Base-by-base conservation (phyloP, 2,113 vertebrate species). In the Tragelaphus scriptus region DNA sequence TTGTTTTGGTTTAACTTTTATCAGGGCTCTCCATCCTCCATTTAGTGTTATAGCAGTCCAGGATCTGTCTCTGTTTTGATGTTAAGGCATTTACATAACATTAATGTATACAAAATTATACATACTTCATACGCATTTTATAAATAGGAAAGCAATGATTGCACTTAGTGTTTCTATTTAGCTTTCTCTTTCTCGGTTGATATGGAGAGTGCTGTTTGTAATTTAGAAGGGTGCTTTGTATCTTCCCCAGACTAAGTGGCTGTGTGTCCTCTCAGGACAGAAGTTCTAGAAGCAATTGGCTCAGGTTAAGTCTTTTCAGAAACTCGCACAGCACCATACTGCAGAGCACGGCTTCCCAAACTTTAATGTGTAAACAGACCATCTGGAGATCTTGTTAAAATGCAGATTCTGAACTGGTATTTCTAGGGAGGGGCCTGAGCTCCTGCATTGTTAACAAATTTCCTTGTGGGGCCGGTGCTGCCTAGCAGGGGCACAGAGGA, bases 131-230 rank as follows among this genome's bases (percentile, higher is more conserved):
- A 44, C 40, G 25, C 47, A 87, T 93, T 92, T 97, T 82, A 93
- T 75, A 89, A 91, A 91, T 86, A 93, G 91, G 80, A 97, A 95
- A 94, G 59, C 56, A 19, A 44, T 19, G 11, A 91, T 84, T 87
- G 15, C 14, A 80, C 5, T 16, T 44, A 61, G 56, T 82, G 40
- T 81, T 88, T 95, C 44, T 85, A 49, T 68, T 92, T 87, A 85
- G 88, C 6, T 21, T 89, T 81, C 40, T 85, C 40, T 71, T 88
- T 7, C 51, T 47, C 77, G 88, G 17, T 61, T 49, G 91, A 84
- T n/a, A 14, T 12, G 19, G n/a, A 91, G n/a, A 91, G 95, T 81
- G 63, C 28, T 15, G 32, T 79, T 44, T 16, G 16, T 68, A 26
- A 55, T 87, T 49, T 87, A 9, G 0, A 26, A 49, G 94, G 49